These are phyloP conservation scores for Sebastes minor DNA, from an alignment of 2,797 vertebrate genomes.

Conservation along the genomic window DNA sequence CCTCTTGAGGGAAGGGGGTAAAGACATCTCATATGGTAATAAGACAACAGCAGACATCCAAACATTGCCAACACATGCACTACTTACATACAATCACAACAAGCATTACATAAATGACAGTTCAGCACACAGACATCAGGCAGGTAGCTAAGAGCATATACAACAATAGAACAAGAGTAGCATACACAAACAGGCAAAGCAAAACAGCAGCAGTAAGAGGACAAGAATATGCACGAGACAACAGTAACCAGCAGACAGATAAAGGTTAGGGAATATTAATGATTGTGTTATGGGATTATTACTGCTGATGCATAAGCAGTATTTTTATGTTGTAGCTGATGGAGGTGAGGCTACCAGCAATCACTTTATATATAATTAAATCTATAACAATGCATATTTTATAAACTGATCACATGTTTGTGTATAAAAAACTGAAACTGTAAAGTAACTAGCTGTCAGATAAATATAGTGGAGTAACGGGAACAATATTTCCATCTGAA, in stretches of 20 bases:
- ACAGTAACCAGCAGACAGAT: neutral
- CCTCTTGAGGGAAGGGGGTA: neutral
- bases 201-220: neutral
- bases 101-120: neutral
- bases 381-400: neutral
- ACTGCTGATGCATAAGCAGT: neutral
- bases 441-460: neutral
- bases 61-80: neutral
- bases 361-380: neutral
- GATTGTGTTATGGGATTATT: neutral
- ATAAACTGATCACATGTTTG: neutral
- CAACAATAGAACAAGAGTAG: neutral
- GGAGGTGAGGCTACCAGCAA: neutral
- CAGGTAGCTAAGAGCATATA: neutral
- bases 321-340: neutral
- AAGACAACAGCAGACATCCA: neutral
- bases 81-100: neutral
- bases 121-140: neutral
- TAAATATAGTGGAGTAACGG: too few species aligned
- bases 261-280: neutral
- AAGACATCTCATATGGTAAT: neutral
- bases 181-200: neutral
- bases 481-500: neutral
- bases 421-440: neutral
- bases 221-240: accelerated